Conservation (phyloP, 2,888 invertebrate genomes). For the Cyaniris semiargus region DNA sequence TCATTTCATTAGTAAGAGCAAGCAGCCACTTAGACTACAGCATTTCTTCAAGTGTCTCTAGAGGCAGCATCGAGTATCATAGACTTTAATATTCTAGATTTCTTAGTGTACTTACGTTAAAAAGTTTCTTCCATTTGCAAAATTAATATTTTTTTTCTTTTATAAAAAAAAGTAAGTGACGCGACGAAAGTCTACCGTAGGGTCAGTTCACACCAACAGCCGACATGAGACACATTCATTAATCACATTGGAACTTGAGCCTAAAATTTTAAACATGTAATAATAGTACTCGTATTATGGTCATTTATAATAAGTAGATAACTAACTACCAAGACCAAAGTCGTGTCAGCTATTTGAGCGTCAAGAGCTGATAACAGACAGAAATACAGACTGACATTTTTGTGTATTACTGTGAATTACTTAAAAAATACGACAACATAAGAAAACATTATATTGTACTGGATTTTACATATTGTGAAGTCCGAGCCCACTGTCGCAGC, state of each 20-base stretch:
- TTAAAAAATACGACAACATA: background rate
- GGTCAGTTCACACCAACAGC: too few relatives aligned
- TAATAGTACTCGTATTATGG: too few relatives aligned
- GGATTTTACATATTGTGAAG: background rate
- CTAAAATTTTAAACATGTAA: too few relatives aligned
- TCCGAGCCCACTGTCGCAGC: background rate
- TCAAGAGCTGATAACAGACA: too few relatives aligned
- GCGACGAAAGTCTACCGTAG: too few relatives aligned
- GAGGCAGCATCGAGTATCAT: background rate
- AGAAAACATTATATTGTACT: background rate
- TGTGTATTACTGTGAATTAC: too few relatives aligned
- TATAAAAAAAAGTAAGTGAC: background rate
- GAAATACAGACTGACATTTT: too few relatives aligned
- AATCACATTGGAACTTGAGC: too few relatives aligned
- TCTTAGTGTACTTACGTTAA: background rate
- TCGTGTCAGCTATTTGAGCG: too few relatives aligned
- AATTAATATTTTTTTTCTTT: background rate
- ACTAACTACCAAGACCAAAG: too few relatives aligned
- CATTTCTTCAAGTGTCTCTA: constrained; percentile 5
- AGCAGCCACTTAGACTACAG: background rate
- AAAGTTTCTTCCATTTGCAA: background rate
- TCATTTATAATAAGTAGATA: too few relatives aligned
- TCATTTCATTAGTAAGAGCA: background rate
- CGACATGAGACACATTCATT: too few relatives aligned
- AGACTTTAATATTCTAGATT: constrained; percentile 3